phyloP scores from a whole-genome alignment of 2,888 invertebrate genomes.

The Laothoe populi region DNA sequence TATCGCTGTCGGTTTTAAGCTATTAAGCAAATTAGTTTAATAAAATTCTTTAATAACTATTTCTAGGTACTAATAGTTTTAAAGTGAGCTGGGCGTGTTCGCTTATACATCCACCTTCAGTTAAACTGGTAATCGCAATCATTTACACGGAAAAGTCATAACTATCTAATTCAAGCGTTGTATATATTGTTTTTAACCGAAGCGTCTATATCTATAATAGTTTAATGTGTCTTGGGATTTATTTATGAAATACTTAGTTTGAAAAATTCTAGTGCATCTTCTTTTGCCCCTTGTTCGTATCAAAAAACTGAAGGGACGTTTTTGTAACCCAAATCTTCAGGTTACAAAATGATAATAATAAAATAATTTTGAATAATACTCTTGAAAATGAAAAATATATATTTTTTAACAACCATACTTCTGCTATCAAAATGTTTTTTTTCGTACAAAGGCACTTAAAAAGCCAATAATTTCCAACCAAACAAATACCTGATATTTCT shows the following conservation, averaged over 20 bases:
- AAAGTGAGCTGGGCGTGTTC: slow-evolving; percentile 1
- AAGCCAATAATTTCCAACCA: not conserved
- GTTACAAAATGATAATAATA: no score
- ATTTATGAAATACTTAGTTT: no score
- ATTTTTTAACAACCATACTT: no score
- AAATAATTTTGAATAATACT: no score
- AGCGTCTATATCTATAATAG: no score
- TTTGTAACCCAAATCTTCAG: no score
- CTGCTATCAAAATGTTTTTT: no score
- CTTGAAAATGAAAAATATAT: no score
- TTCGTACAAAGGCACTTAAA: not conserved
- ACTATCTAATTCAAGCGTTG: not conserved
- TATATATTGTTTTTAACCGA: not conserved
- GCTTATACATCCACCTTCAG: not conserved
- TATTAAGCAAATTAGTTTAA: slow-evolving; percentile 2
- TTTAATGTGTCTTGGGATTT: no score
- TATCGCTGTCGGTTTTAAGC: not conserved
- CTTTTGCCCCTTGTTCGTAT: no score
- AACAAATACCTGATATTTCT: not conserved
- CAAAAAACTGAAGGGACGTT: no score
- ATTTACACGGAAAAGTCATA: not conserved
- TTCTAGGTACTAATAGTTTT: slow-evolving; percentile 1
- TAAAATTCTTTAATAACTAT: not conserved
- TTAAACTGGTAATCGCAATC: not conserved
- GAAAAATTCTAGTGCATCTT: no score